Evolutionary conservation across 2,113 vertebrate species (phyloP), one percentile per base, ranked within the genome.

Genomic region (Cottus gobio): DNA sequence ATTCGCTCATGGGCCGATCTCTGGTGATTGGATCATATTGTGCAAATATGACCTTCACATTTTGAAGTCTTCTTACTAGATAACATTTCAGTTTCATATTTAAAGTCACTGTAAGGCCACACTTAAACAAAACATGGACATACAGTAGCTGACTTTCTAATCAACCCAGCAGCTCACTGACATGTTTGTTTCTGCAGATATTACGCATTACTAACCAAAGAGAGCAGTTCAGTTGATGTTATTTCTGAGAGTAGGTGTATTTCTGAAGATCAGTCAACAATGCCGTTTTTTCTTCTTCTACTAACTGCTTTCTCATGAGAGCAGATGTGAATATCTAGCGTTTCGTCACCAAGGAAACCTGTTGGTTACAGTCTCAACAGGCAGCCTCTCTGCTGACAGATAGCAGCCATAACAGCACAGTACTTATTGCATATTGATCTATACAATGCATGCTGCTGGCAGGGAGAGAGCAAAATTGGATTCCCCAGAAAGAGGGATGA

Each of bases 371-470:
- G 13, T 72, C 70, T 85, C 70, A 66, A 20, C 83, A 42, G 76
- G 70, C 30, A 54, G 71, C 75, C 18, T 24, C 61, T 62, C 28
- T 58, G 26, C 54, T 67, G 52, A 84, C 58, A 77, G 75, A 76
- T 67, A 74, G 63, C 34, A 71, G 28, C 44, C 60, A 34, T 60
- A 54, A 66, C 48, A 54, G 72, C 31, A 39, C 44, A 61, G 28
- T 30, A 30, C 56, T 57, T 66, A 67, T 58, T 67, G 67, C 63
- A 83, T 87, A 83, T 89, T 86, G 85, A 89, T 91, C 80, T 75
- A 79, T 85, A 9, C 36, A 87, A 89, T 86, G 82, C 78, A 89
- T 83, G 73, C 42, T 58, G 54, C 76, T 80, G 75, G 71, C 64
- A 56, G 63, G 57, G 76, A 75, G 78, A 84, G 58, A 71, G 74